phyloP scores from a whole-genome alignment of 2,113 vertebrate species.

The Vombatus ursinus region DNA sequence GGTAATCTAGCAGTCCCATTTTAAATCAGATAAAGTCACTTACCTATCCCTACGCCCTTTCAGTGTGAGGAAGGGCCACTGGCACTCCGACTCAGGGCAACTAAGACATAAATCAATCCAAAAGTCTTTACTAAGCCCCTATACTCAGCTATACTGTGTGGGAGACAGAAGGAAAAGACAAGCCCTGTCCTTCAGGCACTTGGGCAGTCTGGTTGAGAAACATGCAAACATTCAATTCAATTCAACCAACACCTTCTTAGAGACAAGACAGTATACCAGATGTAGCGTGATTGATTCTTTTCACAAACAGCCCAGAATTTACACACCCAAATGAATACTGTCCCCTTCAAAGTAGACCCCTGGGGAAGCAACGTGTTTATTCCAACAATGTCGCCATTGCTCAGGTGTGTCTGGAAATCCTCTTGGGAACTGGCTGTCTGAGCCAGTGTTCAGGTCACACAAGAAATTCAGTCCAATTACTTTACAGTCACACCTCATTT shows the following conservation, averaged over 20 bases:
- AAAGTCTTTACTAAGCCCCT: neutral
- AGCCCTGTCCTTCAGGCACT: neutral
- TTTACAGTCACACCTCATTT: neutral
- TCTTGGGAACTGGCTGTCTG: neutral
- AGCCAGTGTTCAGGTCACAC: neutral
- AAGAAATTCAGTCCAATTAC: neutral
- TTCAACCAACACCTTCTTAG: neutral
- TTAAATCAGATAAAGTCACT: neutral
- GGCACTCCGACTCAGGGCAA: neutral
- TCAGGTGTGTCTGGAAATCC: neutral
- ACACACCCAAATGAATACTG: neutral
- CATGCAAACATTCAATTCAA: neutral
- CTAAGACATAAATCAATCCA: neutral
- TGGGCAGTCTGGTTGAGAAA: neutral
- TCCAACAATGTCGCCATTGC: neutral
- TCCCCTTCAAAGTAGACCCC: neutral
- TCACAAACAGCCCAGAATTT: neutral
- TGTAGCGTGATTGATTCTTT: neutral
- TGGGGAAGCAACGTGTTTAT: neutral
- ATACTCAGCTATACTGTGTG: neutral
- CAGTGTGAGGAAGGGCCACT: neutral
- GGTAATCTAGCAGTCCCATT: neutral
- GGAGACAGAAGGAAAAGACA: neutral
- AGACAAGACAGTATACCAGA: neutral
- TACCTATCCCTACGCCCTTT: neutral